Conservation (phyloP, 2,797 vertebrate species). For the Parauchenoglanis ngamensis region DNA sequence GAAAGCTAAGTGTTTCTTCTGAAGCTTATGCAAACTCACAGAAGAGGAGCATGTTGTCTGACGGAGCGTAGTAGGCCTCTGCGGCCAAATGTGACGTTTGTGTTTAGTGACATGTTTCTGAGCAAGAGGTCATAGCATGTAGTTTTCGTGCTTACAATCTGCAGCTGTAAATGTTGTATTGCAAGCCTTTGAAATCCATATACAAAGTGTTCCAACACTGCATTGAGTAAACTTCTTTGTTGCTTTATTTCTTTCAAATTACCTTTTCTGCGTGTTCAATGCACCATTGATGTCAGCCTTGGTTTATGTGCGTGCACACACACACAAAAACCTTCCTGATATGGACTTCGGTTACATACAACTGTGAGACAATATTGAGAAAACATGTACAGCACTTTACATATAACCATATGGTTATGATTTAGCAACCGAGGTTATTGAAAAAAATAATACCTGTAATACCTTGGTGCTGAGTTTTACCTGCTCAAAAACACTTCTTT, state of each 20-base stretch:
- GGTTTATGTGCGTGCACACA: not conserved
- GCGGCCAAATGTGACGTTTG: not conserved
- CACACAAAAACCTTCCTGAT: not conserved
- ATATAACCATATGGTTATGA: not conserved
- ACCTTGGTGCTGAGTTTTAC: not conserved
- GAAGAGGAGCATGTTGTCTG: not conserved
- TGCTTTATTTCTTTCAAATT: constrained; percentile 4
- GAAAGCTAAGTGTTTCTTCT: not conserved
- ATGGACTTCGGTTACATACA: not conserved
- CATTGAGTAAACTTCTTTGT: not conserved
- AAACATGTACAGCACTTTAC: not conserved
- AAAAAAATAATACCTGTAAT: not conserved
- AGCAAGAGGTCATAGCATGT: not conserved
- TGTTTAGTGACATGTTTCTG: not conserved
- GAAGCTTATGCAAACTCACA: not conserved
- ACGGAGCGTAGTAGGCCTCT: not conserved
- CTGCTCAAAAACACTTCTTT: not conserved
- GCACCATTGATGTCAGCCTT: not conserved
- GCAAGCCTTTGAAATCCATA: not conserved
- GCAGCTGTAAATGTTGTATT: not conserved
- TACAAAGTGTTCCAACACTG: not conserved
- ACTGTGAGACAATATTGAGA: not conserved
- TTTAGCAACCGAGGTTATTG: not conserved
- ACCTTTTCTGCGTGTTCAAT: not conserved
- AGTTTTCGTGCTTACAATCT: not conserved